A percentile compares a stretch with the other conserved stretches of the same genome.
phyloP scores from a whole-genome alignment of 2,797 vertebrate genomes.

The Mus caroli region DNA sequence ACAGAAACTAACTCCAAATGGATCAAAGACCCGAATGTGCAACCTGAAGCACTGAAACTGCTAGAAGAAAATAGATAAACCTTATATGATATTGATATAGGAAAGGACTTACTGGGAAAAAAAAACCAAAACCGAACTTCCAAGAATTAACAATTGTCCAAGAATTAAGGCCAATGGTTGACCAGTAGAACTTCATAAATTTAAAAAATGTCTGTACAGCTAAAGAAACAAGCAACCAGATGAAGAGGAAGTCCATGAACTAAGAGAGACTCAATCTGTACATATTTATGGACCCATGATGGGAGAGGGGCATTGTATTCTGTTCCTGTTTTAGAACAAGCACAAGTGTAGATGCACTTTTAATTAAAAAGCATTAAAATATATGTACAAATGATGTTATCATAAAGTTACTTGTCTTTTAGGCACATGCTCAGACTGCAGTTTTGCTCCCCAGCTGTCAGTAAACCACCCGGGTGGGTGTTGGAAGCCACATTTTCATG shows the following conservation, averaged over 20 bases:
- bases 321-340: conserved; percentile 8
- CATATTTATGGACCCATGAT: background rate
- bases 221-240: background rate
- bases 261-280: background rate
- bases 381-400: background rate
- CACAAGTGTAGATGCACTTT: background rate
- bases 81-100: background rate
- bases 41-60: background rate
- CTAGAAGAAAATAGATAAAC: background rate
- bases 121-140: background rate
- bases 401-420: conserved; percentile 6
- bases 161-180: background rate
- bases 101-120: background rate
- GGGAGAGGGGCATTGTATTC: background rate
- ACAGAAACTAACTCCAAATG: background rate
- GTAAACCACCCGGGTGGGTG: background rate
- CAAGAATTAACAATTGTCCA: too few relatives aligned
- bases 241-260: background rate
- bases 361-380: background rate
- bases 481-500: background rate
- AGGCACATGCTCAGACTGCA: background rate
- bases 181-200: background rate
- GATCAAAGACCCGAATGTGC: background rate
- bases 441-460: background rate
- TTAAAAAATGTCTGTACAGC: background rate